phyloP scores from a whole-genome alignment of 2,888 invertebrate species.

The Dryocosmus kuriphilus region DNA sequence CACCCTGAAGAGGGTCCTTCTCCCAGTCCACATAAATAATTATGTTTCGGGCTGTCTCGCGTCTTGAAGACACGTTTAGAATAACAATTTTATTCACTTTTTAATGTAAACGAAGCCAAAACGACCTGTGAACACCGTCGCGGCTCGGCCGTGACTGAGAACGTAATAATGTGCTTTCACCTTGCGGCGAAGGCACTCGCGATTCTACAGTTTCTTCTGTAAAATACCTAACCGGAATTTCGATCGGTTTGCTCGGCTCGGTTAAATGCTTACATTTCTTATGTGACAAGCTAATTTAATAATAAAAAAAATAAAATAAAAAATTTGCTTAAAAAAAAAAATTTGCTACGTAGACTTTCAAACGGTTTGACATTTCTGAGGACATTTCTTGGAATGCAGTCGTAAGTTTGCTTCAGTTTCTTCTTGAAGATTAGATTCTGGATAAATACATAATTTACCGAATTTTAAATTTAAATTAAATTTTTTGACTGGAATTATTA shows the following conservation, averaged over 20 bases:
- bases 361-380: not conserved
- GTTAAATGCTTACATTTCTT: not conserved
- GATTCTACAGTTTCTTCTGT: conserved; percentile 54
- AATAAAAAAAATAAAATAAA: not conserved
- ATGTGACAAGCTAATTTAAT: conserved; percentile 13
- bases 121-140: conserved; percentile 63
- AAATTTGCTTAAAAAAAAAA: not conserved
- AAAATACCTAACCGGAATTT: conserved; percentile 47
- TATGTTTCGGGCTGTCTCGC: not conserved
- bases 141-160: conserved; percentile 76
- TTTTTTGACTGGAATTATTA: not conserved
- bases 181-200: conserved; percentile 61
- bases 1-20: conserved; percentile 33
- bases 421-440: not conserved
- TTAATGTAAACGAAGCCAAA: conserved; percentile 41
- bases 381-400: not conserved
- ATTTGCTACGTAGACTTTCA: not conserved
- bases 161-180: conserved; percentile 75
- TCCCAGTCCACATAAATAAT: not conserved
- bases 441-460: not conserved
- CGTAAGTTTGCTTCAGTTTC: not conserved
- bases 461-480: not conserved
- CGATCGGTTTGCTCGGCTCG: conserved; percentile 28
- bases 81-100: conserved; percentile 40
- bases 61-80: conserved; percentile 36